Evolutionary conservation across 2,888 invertebrate species (phyloP).

Genomic region (Nephrotoma appendiculata): DNA sequence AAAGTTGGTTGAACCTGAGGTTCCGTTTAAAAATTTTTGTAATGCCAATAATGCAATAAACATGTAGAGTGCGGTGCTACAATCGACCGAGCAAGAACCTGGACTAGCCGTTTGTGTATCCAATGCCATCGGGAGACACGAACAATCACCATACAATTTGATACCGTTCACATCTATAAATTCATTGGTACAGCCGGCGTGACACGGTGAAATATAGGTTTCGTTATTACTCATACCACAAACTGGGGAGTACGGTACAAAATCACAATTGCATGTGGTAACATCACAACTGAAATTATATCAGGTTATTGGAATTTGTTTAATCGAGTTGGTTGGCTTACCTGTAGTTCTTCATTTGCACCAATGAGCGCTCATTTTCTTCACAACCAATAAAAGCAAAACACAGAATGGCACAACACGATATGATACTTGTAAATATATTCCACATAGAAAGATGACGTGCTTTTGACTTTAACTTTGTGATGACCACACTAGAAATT

Average conservation of each 20-base stretch:
- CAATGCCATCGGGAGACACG: conserved; percentile 25
- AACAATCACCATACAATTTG: conserved; percentile 32
- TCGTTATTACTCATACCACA: conserved; percentile 37
- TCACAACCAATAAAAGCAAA: conserved; percentile 42
- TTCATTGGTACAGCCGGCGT: conserved; percentile 44
- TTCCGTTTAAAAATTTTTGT: conserved; percentile 43
- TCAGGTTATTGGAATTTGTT: not conserved
- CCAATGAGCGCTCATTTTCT: conserved; percentile 14
- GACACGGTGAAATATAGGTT: conserved; percentile 53
- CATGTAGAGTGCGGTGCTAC: conserved; percentile 37
- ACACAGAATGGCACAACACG: conserved; percentile 39
- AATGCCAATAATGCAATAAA: conserved; percentile 40
- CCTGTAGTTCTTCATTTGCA: conserved; percentile 28
- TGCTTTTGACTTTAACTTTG: conserved; percentile 42
- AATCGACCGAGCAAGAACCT: conserved; percentile 42
- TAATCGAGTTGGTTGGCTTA: not conserved
- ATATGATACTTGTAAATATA: conserved; percentile 39
- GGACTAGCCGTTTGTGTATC: conserved; percentile 30
- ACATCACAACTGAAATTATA: conserved; percentile 36
- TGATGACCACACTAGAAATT: conserved; percentile 40
- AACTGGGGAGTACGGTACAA: conserved; percentile 49
- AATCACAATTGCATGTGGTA: conserved; percentile 40
- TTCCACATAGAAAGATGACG: conserved; percentile 44
- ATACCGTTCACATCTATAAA: conserved; percentile 23
- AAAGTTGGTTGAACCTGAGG: conserved; percentile 47